Evolutionary conservation across 92 coral and sea anemone species (phyloP), one percentile per base, ranked within the genome.

Genomic region (Porites divaricata): DNA sequence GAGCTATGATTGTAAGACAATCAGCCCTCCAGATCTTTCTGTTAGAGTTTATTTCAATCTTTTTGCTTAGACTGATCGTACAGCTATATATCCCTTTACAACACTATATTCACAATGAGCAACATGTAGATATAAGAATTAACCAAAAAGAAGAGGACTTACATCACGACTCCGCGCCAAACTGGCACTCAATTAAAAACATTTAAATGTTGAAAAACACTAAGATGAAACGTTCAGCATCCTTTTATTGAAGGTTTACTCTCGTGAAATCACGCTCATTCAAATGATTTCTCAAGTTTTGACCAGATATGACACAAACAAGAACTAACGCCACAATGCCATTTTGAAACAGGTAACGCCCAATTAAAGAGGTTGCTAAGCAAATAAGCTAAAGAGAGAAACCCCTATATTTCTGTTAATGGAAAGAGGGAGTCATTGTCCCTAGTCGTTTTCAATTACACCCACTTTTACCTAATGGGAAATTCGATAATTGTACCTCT

Each of bases 381-480:
- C 5, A 54, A 1, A 54, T 54, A 54, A 54, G 9, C 59, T 54
- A 15, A 54, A 54, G 16, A 15, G 59, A 11, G 16, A 71, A 52
- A 26, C 35, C 67, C 3, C 85, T 57, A 57, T 26, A 19, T 13
- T 61, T 69, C 25, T 80, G 48, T 57, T 80, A 80, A 72, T 57
- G 76, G 57, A 63, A 80, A 14, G 25, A 14, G 3, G n/a, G 8
- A 8, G 68, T 19, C 28, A 80, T 68, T 80, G 76, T 80, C 70
- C 17, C 54, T 13, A 16, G 1, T 25, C 54, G 1, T 59, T 76
- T 21, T 49, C 13, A 9, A 25, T 14, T 66, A 80, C 58, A 53
- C 26, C 65, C 57, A 53, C 76, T 48, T n/a, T 59, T 75, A 12
- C 68, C 69, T 70, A 80, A 57, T 80, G 85, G 85, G 28, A 49